Conservation (phyloP, 2,113 vertebrate species). For the Pholis gunnellus region DNA sequence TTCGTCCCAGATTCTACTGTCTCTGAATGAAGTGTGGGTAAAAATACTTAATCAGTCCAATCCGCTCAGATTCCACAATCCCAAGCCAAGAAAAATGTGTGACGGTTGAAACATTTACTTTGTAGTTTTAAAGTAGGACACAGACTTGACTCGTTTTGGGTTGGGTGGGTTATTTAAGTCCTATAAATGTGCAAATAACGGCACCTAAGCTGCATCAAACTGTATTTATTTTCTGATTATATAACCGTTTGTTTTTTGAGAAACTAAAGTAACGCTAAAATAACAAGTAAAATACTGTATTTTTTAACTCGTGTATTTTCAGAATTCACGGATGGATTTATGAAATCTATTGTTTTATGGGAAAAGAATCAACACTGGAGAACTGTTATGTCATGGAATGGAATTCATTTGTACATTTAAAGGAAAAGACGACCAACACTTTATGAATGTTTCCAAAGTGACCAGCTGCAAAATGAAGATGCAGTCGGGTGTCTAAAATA, state of each 20-base stretch:
- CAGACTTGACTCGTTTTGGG: neutral
- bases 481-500: neutral
- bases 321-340: slow-evolving; percentile 14
- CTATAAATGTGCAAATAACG: neutral
- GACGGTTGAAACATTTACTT: slow-evolving; percentile 6
- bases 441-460: slow-evolving; percentile 33
- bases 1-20: neutral
- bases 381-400: slow-evolving; percentile 26
- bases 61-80: slow-evolving; percentile 24
- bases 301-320: slow-evolving; percentile 26
- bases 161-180: neutral
- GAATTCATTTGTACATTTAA: neutral
- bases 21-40: neutral
- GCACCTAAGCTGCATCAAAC: slow-evolving; percentile 13
- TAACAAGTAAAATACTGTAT: slow-evolving; percentile 13
- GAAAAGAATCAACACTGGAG: slow-evolving; percentile 34
- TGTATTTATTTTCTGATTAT: slow-evolving; percentile 49
- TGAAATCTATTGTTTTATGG: slow-evolving; percentile 24
- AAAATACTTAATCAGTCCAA: slow-evolving; percentile 15
- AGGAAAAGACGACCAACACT: neutral
- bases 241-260: neutral
- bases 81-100: slow-evolving; percentile 44
- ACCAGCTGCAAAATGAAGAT: neutral
- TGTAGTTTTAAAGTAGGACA: slow-evolving; percentile 16
- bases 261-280: slow-evolving; percentile 17